Percentiles rank a stretch among this genome's conserved stretches.
phyloP scores from a whole-genome alignment of 2,113 vertebrate genomes.

The Neolamprologus kungweensis region DNA sequence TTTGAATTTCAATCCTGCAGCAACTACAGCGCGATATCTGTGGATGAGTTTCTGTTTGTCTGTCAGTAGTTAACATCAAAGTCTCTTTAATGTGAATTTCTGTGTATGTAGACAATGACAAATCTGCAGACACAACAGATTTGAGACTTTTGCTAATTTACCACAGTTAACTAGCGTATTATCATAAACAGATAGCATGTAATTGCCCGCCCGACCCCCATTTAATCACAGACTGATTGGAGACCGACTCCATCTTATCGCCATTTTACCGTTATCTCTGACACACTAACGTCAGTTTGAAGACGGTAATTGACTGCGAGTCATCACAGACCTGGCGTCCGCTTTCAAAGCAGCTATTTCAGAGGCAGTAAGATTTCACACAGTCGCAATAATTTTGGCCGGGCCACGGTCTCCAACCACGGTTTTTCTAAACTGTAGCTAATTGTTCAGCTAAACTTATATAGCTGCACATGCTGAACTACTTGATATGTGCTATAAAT shows the following conservation, averaged over 20 bases:
- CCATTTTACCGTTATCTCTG: not conserved
- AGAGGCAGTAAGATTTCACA: not conserved
- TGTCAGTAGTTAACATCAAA: not conserved
- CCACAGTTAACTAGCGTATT: not conserved
- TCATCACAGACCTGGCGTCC: fast-evolving
- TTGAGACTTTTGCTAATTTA: not conserved
- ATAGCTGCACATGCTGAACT: not conserved
- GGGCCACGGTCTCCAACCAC: not conserved
- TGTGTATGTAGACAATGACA: not conserved
- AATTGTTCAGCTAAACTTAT: not conserved
- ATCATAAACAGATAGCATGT: not conserved
- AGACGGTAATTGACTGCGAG: not conserved
- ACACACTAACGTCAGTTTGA: not conserved
- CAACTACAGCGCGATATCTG: not conserved
- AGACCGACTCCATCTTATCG: not conserved
- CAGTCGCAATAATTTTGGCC: not conserved
- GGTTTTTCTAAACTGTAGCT: not conserved
- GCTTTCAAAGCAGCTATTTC: not conserved
- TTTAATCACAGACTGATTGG: not conserved
- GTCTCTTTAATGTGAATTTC: not conserved
- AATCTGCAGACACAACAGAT: not conserved
- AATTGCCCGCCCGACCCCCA: not conserved
- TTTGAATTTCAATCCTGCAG: not conserved
- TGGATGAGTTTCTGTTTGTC: not conserved
- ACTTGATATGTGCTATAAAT: not conserved